Evolutionary conservation across 2,113 vertebrate genomes (phyloP).

Genomic region (Mesoclemmys tuberculata): DNA sequence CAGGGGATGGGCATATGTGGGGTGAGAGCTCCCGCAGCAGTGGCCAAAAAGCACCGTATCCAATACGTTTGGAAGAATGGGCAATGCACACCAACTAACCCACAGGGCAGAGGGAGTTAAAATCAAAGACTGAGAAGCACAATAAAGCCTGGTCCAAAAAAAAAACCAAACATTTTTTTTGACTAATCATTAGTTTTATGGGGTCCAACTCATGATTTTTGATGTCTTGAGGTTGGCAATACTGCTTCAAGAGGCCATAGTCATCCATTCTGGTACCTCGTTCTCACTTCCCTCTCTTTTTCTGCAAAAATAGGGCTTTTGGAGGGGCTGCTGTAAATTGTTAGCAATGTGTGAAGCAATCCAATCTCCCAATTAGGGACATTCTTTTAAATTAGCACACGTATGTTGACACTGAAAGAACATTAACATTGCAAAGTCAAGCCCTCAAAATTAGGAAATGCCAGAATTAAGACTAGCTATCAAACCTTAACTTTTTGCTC

Average conservation of each 20-base stretch:
- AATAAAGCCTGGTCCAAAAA: no score
- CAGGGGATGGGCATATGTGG: no score
- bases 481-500: background rate
- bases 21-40: background rate
- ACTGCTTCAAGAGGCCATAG: no score
- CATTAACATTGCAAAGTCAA: conserved; percentile 38
- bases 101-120: background rate
- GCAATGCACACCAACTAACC: background rate
- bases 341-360: conserved; percentile 63
- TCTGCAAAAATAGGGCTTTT: no score
- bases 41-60: background rate
- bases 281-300: no score
- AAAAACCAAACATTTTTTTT: no score
- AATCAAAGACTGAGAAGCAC: background rate
- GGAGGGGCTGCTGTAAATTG: conserved; percentile 18
- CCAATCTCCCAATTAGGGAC: conserved; percentile 33
- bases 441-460: background rate
- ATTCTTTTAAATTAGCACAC: no score
- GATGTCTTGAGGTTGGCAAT: no score
- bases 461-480: background rate
- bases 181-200: no score
- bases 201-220: no score
- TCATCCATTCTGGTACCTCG: no score
- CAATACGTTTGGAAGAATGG: background rate
- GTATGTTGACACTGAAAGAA: conserved; percentile 23